Base-by-base conservation (phyloP, 92 coral and sea anemone species). In the Plumapathes pennacea region DNA sequence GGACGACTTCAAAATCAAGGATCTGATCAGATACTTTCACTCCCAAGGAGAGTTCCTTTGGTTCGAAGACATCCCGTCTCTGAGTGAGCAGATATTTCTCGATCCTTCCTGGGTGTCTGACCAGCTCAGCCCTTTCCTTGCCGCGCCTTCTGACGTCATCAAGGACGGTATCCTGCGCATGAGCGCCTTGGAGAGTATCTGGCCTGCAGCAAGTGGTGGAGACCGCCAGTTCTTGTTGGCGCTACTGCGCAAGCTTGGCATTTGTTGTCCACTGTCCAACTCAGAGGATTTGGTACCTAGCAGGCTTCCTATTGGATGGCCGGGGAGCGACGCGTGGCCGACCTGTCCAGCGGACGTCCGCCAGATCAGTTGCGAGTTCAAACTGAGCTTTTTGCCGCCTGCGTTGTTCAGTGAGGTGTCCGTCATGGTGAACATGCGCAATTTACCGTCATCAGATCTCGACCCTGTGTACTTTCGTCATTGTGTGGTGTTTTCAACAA, bases 1-100 rank as follows among this genome's bases (percentile, higher is more conserved):
- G 69, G 84, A 83, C 14, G 96, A 88, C 44, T 81, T 74, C 18
- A 88, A 88, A 41, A 74, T 88, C 23, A 88, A 88, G 38, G 85
- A 85, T 24, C 80, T 88, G 72, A 65, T 88, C 81, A 61, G 71
- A 44, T 88, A 88, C 55, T 88, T 88, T 54, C 96, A 88, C 46
- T 81, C 81, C 5, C 96, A 88, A 38, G 96, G 96, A n/a, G 96
- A 88, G 57, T 83, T 88, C 23, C 72, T 88, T 32, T 88, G 96
- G 96, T 88, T 60, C 58, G 88, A 85, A 62, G 96, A 88, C 51
- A 74, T 83, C 56, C 86, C 86, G 1, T 89, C 58, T 42, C 29
- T 88, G 50, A 63, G 76, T 14, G 96, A 83, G 25, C 60, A 74
- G 1, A 85, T 88, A 31, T 77, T 88, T 39, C 76, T 88, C 11